Base-by-base conservation (phyloP, 1,140 invertebrate species). In the Stegodyphus dumicola region DNA sequence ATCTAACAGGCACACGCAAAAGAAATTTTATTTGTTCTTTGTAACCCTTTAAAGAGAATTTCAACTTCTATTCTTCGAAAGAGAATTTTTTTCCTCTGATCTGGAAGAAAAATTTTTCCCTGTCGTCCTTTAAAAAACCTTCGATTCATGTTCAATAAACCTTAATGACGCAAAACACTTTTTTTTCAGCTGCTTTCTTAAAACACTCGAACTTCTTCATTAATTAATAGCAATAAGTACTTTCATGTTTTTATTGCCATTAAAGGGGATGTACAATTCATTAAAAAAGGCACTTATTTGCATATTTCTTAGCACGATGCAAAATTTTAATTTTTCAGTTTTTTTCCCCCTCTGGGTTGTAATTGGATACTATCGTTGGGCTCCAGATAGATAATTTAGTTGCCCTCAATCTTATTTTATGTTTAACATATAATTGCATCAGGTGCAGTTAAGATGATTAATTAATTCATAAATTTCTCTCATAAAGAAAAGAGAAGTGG, bases 381-480 rank as follows among this genome's bases (percentile, higher is more conserved):
- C 52, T 33, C 33, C 33, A 33, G 33, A 33, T 33, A 33, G 33
- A 33, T 33, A 33, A 56, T 60, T 48, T 54, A 75, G 54, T 75
- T 54, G 7, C 60, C 17, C 73, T 75, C 73, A 64, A 75, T 75
- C 73, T 77, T 65, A 66, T 77, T 77, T 65, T 64, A 52, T 52
- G 66, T 66, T 77, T 77, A 77, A 66, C 76, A 49, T 66, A 13
- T 77, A 67, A 77, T 77, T 77, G 33, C 76, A 77, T 77, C 60
- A 66, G 54, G 76, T 65, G 33, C 18, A 66, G 48, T 66, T 56
- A 54, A 48, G 18, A 51, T 48, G 48, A 6, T 65, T 77, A 77
- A 77, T 77, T 77, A 77, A 77, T 77, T 77, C 76, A 77, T 77
- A 77, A 77, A 77, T 77, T 65, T 77, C 15, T 60, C 13, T 56